A percentile compares a stretch with the other conserved stretches of the same genome.
Conservation (phyloP, 2,797 vertebrate species). For the Semotilus atromaculatus region DNA sequence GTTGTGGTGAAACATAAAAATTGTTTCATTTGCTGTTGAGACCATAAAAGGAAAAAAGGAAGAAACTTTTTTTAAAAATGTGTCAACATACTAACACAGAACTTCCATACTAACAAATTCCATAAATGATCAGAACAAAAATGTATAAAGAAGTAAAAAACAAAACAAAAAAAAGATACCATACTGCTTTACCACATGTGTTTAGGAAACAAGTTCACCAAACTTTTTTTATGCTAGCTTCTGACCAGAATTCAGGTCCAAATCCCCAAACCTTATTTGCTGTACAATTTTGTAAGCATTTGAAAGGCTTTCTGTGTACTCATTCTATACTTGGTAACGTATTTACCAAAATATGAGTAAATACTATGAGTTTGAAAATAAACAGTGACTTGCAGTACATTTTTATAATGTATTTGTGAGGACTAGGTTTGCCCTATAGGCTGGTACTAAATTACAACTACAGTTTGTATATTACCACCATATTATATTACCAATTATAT, state of each 20-base stretch:
- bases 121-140: not conserved
- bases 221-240: not conserved
- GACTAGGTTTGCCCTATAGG: conserved; percentile 7
- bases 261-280: not conserved
- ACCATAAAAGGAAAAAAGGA: not conserved
- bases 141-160: not conserved
- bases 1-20: not conserved
- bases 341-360: not conserved
- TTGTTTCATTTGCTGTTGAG: not conserved
- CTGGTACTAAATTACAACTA: not conserved
- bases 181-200: not conserved
- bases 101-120: not conserved
- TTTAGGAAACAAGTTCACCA: conserved; percentile 2
- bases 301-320: not conserved
- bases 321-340: not conserved
- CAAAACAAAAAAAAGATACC: not conserved
- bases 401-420: not conserved
- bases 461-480: not conserved
- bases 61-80: not conserved
- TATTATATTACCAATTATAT: conserved; percentile 1
- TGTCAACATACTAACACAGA: not conserved
- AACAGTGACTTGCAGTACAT: not conserved
- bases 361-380: not conserved
- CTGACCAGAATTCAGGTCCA: not conserved
- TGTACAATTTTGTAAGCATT: not conserved